Evolutionary conservation across 2,797 vertebrate species (phyloP), one percentile per base, ranked within the genome.

Genomic region (Ctenosaura bakeri): DNA sequence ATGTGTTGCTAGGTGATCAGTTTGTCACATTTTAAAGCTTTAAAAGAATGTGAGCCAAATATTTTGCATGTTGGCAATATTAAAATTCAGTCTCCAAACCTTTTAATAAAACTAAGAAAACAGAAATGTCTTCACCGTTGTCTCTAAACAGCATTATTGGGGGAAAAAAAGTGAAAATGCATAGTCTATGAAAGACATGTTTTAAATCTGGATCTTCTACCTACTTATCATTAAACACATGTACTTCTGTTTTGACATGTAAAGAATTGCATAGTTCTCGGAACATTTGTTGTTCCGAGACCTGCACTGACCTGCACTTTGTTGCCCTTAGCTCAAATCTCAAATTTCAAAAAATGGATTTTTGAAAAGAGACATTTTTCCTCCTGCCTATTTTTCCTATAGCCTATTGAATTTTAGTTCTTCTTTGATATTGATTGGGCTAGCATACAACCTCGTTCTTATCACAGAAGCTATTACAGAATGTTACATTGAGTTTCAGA

Each of bases 401-500:
- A 32, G 35, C 29, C 73, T 73, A 46, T 81, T 74, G 52, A 74
- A 62, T 54, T 89, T 69, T 35, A 35, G 38, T 50, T 90, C 64
- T 32, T 74, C n/a, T 42, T 76, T 79, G 24, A 54, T 4, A 22
- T 89, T 89, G 76, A 77, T 54, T 35, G 83, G 46, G 50, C 52
- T 91, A 50, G 22, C 29, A 9, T 29, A 20, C 12, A 64, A 85
- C 69, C 76, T 71, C 29, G 10, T 22, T 56, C n/a, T 80, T 69
- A 82, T 20, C 10, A 42, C 66, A 83, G 18, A 0, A 0, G 20
- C 54, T 87, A 10, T 83, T 87, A 80, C 4, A 88, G n/a, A 73
- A 56, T 14, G 42, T 54, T 71, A 76, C 32, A 29, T 89, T 89
- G 32, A 62, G 18, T 91, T 87, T 85, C 22, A 90, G 64, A 89